These are phyloP conservation scores for Pocillopora verrucosa DNA, from an alignment of 64 coral and sea anemone genomes.

Conservation along the genomic window DNA sequence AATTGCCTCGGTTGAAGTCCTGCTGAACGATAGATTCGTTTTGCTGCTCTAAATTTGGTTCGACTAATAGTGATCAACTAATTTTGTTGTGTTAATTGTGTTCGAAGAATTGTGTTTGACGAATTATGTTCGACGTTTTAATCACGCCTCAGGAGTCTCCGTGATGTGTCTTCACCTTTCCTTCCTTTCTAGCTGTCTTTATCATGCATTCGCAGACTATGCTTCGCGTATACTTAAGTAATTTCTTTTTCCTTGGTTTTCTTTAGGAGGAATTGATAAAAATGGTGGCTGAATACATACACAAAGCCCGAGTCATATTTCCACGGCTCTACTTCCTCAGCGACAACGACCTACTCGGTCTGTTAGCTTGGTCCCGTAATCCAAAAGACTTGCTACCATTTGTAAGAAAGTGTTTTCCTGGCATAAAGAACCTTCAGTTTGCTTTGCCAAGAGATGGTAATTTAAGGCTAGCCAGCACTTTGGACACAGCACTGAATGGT, in stretches of 20 bases:
- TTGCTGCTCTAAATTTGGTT: too few relatives aligned
- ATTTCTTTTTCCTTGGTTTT: not conserved
- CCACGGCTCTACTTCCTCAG: conserved; percentile 86
- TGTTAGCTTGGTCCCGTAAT: conserved; percentile 85
- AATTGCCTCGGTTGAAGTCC: too few relatives aligned
- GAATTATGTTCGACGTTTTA: too few relatives aligned
- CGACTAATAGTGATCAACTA: too few relatives aligned
- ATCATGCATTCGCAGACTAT: too few relatives aligned
- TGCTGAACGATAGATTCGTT: too few relatives aligned
- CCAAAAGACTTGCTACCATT: conserved; percentile 86
- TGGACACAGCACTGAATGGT: conserved; percentile 95
- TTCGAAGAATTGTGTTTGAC: too few relatives aligned
- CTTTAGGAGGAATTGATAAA: conserved; percentile 89
- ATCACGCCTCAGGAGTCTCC: too few relatives aligned
- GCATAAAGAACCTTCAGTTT: conserved; percentile 78
- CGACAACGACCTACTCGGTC: conserved; percentile 74
- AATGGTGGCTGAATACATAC: conserved; percentile 52
- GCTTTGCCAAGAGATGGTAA: conserved; percentile 74
- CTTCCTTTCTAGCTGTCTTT: too few relatives aligned
- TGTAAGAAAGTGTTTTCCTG: conserved; percentile 93
- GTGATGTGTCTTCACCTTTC: too few relatives aligned
- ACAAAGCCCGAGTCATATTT: conserved; percentile 66
- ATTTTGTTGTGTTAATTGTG: too few relatives aligned
- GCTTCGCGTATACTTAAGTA: too few relatives aligned
- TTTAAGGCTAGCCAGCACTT: conserved; percentile 44